A percentile compares a stretch with the other conserved stretches of the same genome.
phyloP scores from a whole-genome alignment of 2,888 invertebrate genomes.

The Dysmachus trigonus region DNA sequence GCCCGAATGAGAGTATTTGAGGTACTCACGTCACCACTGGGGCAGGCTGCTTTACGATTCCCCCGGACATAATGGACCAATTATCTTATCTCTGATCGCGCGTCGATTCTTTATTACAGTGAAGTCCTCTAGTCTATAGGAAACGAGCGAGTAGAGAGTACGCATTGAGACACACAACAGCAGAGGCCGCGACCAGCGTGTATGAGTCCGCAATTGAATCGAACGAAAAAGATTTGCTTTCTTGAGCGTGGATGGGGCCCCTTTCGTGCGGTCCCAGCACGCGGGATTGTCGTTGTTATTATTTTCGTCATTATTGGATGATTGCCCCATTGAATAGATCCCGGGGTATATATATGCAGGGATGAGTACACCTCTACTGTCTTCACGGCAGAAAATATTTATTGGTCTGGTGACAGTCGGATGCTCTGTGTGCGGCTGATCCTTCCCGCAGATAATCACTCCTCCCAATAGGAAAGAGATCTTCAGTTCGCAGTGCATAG shows the following conservation, averaged over 20 bases:
- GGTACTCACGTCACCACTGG: slow-evolving; percentile 14
- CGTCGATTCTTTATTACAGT: slow-evolving; percentile 54
- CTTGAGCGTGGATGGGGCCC: neutral
- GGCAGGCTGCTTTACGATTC: slow-evolving; percentile 40
- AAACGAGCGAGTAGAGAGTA: neutral
- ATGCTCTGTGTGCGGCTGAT: slow-evolving; percentile 45
- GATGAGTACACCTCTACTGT: slow-evolving; percentile 27
- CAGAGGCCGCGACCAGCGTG: neutral
- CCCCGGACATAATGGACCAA: slow-evolving; percentile 54
- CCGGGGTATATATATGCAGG: neutral
- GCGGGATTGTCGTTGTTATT: slow-evolving; percentile 28
- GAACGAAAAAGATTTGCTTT: neutral
- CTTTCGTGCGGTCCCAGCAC: neutral
- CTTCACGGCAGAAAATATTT: slow-evolving; percentile 41
- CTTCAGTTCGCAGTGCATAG: neutral
- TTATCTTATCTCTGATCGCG: slow-evolving; percentile 55
- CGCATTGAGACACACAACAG: slow-evolving; percentile 1
- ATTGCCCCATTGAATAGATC: slow-evolving; percentile 15
- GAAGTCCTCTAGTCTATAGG: neutral
- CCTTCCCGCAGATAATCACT: slow-evolving; percentile 36
- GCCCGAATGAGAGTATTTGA: slow-evolving; percentile 4
- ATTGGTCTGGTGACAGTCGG: slow-evolving; percentile 43
- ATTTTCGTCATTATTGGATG: slow-evolving; percentile 37
- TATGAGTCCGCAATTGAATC: neutral
- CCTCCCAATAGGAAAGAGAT: slow-evolving; percentile 39